These are phyloP conservation scores for Leptopilina boulardi DNA, from an alignment of 1,140 invertebrate species.

Conservation along the genomic window DNA sequence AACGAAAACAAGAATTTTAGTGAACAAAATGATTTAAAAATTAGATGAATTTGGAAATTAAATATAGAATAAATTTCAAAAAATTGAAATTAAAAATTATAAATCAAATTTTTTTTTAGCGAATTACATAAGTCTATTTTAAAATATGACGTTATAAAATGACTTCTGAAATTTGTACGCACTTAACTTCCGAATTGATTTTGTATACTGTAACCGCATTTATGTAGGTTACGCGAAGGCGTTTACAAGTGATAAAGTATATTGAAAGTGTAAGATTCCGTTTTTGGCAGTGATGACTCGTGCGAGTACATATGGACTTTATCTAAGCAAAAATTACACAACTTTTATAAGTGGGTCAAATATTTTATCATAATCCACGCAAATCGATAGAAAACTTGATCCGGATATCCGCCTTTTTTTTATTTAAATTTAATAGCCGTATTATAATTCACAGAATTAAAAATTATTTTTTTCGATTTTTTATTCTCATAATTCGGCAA, in stretches of 20 bases:
- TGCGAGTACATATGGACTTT: constrained; percentile 23
- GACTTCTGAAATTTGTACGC: constrained; percentile 41
- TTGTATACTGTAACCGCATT: constrained; percentile 37
- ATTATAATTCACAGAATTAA: not conserved
- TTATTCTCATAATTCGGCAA: too few relatives aligned
- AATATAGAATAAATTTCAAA: too few relatives aligned
- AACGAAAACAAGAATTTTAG: too few relatives aligned
- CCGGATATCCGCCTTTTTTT: constrained; percentile 31
- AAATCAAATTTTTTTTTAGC: too few relatives aligned
- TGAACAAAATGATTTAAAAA: too few relatives aligned
- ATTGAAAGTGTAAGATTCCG: constrained; percentile 40
- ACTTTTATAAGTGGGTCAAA: not conserved
- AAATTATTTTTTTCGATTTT: not conserved
- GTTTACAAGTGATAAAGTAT: constrained; percentile 21
- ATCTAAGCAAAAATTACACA: constrained; percentile 18
- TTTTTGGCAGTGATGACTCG: constrained; percentile 50
- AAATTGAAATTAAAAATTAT: too few relatives aligned
- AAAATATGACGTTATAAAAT: not conserved
- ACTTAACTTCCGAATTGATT: constrained; percentile 55
- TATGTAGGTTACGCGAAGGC: constrained; percentile 47
- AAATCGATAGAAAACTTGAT: constrained; percentile 2
- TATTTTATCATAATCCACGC: constrained; percentile 26
- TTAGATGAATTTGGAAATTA: too few relatives aligned
- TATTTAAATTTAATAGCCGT: not conserved
- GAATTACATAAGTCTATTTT: not conserved